Evolutionary conservation across 2,113 vertebrate species (phyloP).

Genomic region (Eublepharis macularius): DNA sequence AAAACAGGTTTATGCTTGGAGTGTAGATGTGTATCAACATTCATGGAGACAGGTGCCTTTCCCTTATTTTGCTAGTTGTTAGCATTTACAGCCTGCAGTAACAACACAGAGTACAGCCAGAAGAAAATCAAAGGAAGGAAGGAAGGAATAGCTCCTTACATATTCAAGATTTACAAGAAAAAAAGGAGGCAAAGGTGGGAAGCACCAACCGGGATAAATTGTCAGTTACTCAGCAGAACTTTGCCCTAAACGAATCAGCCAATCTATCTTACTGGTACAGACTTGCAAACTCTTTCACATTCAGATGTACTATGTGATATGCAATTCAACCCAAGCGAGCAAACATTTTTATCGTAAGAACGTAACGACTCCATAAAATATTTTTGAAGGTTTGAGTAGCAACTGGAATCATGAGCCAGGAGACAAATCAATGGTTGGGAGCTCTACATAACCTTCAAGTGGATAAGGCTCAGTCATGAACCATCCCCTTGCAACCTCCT

Average conservation of each 20-base stretch:
- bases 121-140: neutral
- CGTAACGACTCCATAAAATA: neutral
- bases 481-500: neutral
- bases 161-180: neutral
- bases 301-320: neutral
- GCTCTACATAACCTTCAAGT: neutral
- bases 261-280: neutral
- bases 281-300: neutral
- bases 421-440: neutral
- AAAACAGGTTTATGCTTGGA: neutral
- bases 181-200: neutral
- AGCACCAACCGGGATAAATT: neutral
- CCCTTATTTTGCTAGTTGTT: neutral
- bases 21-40: neutral
- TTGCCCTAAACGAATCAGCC: neutral
- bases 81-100: neutral
- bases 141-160: neutral
- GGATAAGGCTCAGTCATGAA: neutral
- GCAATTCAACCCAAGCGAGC: neutral
- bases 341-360: neutral
- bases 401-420: neutral
- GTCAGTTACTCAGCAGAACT: neutral
- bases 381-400: neutral
- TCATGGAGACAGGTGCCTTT: neutral
- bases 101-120: neutral